Percentiles rank a stretch among this genome's conserved stretches.
phyloP scores from a whole-genome alignment of 2,113 vertebrate species.

The Neomonachus schauinslandi region DNA sequence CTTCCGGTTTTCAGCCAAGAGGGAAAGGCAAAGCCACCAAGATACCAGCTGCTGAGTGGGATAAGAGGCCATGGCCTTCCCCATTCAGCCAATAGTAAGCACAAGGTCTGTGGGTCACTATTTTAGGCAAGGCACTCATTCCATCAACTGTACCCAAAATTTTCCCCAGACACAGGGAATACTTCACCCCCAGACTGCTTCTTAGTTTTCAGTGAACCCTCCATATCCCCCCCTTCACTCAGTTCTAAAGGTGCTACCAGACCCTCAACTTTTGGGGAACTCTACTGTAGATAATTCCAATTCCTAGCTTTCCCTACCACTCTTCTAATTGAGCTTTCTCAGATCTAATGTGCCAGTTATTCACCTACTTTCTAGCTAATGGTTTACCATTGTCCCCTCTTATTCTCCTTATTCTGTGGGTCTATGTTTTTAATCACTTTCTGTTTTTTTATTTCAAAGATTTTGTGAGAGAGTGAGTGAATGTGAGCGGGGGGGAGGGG shows the following conservation, averaged over 20 bases:
- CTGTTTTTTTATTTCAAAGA: background rate
- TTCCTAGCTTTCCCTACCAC: background rate
- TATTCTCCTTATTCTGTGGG: background rate
- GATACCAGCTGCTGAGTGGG: background rate
- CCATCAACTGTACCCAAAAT: rapidly evolving
- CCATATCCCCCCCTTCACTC: background rate
- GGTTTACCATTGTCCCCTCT: background rate
- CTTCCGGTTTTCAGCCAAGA: background rate
- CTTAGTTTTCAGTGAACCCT: background rate
- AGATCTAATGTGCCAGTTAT: background rate
- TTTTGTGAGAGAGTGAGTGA: background rate
- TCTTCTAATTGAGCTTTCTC: background rate
- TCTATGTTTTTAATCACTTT: background rate
- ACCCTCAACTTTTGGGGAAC: background rate
- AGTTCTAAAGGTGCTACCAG: background rate
- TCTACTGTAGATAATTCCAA: background rate
- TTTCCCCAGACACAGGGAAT: background rate
- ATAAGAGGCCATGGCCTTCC: background rate
- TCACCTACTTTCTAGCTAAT: background rate
- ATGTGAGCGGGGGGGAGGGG: background rate
- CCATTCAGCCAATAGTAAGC: background rate
- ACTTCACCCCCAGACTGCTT: background rate
- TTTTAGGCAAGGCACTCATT: background rate
- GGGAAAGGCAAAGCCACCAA: background rate
- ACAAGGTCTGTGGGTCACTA: background rate